phyloP scores from a whole-genome alignment of 2,113 vertebrate species.

The Pipa parva region DNA sequence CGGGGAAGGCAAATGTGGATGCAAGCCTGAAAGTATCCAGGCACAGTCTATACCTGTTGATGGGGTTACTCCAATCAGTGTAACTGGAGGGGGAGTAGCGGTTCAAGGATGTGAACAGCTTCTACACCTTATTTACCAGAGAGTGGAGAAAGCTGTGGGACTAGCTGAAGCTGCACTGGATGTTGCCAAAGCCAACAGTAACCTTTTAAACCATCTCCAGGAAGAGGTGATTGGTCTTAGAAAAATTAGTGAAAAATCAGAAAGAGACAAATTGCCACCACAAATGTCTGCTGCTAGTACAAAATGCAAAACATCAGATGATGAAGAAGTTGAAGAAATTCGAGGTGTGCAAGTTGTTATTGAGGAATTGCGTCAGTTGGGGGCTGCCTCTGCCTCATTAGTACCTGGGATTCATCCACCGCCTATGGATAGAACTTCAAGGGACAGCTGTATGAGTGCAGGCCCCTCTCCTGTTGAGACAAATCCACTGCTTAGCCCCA shows the following conservation, averaged over 20 bases:
- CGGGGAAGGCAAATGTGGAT: constrained; percentile 50
- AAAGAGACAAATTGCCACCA: constrained; percentile 1
- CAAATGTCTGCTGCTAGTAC: background rate
- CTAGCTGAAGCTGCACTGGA: constrained; percentile 55
- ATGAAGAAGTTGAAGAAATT: constrained; percentile 55
- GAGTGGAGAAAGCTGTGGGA: constrained; percentile 56
- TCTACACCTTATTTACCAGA: constrained; percentile 62
- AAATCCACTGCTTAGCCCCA: constrained; percentile 45
- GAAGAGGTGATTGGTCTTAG: constrained; percentile 52
- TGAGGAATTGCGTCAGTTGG: constrained; percentile 58
- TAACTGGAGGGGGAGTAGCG: constrained; percentile 50
- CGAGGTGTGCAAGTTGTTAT: constrained; percentile 60
- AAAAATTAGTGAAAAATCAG: constrained; percentile 40
- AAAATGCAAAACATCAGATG: constrained; percentile 42
- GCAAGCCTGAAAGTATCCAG: constrained; percentile 49
- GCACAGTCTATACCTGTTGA: constrained; percentile 12
- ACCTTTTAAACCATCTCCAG: constrained; percentile 55
- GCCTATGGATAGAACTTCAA: constrained; percentile 34
- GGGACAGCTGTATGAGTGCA: constrained; percentile 41
- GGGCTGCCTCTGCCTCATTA: constrained; percentile 46
- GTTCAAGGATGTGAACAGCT: constrained; percentile 59
- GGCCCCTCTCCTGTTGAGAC: constrained; percentile 42
- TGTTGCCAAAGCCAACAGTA: constrained; percentile 56
- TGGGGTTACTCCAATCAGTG: constrained; percentile 50
- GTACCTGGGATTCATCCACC: constrained; percentile 43